Evolutionary conservation across 1,140 invertebrate species (phyloP).

Genomic region (Leptopilina boulardi): DNA sequence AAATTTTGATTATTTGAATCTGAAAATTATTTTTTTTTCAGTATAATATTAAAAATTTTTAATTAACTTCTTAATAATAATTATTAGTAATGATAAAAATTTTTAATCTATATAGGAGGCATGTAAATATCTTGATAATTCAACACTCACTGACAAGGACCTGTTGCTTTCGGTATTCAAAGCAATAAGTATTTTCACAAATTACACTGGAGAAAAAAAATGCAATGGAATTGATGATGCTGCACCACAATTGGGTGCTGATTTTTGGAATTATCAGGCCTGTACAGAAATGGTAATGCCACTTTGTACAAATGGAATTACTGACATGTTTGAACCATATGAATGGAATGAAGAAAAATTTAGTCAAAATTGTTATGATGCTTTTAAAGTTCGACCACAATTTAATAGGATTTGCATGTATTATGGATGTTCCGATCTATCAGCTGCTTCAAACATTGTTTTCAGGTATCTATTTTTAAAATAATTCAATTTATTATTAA

Average conservation of each 20-base stretch:
- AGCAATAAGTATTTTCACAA: slow-evolving; percentile 86
- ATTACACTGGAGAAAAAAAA: slow-evolving; percentile 84
- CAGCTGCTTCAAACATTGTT: slow-evolving; percentile 87
- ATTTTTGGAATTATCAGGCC: slow-evolving; percentile 85
- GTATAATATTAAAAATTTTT: too few species aligned
- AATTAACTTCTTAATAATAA: background rate
- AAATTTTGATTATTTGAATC: too few species aligned
- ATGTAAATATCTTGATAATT: slow-evolving; percentile 77
- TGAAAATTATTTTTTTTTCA: too few species aligned
- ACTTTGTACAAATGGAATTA: slow-evolving; percentile 85
- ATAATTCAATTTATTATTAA: background rate
- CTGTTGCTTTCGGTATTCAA: slow-evolving; percentile 81
- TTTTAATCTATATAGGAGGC: slow-evolving; percentile 76
- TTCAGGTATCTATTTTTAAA: slow-evolving; percentile 79
- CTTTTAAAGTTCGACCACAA: slow-evolving; percentile 82
- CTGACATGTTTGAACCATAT: slow-evolving; percentile 89
- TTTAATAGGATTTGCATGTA: slow-evolving; percentile 81
- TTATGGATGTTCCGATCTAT: slow-evolving; percentile 88
- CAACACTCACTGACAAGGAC: slow-evolving; percentile 73
- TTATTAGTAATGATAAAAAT: too few species aligned
- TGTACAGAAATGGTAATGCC: slow-evolving; percentile 99
- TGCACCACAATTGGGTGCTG: slow-evolving; percentile 79
- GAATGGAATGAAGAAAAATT: slow-evolving; percentile 85
- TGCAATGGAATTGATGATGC: slow-evolving; percentile 80
- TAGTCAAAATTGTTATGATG: slow-evolving; percentile 81